Evolutionary conservation across 92 coral and sea anemone genomes (phyloP), one percentile per base, ranked within the genome.

Genomic region (Porites cylindrica): DNA sequence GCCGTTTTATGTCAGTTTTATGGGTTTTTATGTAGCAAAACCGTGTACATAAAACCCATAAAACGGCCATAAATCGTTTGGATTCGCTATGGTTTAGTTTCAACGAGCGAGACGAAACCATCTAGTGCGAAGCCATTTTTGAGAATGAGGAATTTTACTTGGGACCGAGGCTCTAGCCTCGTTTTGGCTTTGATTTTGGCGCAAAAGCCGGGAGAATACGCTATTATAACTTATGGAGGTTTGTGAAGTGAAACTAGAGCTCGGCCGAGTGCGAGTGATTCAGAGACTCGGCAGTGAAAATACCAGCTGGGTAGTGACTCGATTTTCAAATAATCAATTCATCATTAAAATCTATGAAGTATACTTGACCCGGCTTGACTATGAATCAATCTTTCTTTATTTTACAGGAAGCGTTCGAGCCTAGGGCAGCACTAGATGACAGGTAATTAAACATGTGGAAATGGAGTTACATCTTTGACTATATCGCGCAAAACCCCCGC

Each of bases 351-450:
- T 38, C 47, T 38, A 38, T 38, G 47, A 38, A 38, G 47, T 38
- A 38, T 38, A 38, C 47, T 38, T 38, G 47, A 38, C 6, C 47
- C 6, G 47, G 47, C 47, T 38, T 38, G 47, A 38, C 47, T 38
- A 0, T 14, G 58, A 53, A 13, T 52, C 24, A 7, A 50, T 20
- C 17, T 83, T 4, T 9, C 21, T 73, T 1, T 64, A 66, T 51
- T 12, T 78, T 14, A 89, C 54, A 95, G 98, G 98, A 95, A 80
- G 96, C 98, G 4, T 95, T 95, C 85, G 90, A 95, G 75, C 98
- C 98, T 0, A 86, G 98, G 21, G 96, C 92, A 80, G 85, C 86
- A 18, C 84, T 95, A 18, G 91, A 85, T 75, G 98, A 95, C 64
- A 91, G 96, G 96, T 93, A 80, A 26, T 69, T 51, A 14, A 18